phyloP scores from a whole-genome alignment of 2,113 vertebrate species.

The Aptenodytes patagonicus region DNA sequence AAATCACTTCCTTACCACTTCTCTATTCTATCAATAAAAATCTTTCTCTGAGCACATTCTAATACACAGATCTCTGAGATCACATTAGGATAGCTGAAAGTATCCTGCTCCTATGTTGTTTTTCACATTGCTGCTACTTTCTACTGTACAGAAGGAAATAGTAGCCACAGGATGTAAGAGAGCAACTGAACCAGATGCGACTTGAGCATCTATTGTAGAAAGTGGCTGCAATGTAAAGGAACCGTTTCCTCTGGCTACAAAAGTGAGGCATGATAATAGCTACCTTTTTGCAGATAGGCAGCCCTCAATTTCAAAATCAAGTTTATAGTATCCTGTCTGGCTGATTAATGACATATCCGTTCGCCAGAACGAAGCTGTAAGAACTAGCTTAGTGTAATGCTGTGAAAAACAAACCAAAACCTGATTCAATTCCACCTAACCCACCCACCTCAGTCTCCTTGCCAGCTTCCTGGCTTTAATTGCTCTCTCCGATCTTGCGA shows the following conservation, averaged over 20 bases:
- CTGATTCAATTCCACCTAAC: background rate
- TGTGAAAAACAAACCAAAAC: background rate
- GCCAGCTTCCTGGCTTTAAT: background rate
- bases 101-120: background rate
- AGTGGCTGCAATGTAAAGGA: background rate
- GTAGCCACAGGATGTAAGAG: background rate
- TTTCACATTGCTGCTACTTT: background rate
- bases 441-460: background rate
- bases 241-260: background rate
- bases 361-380: background rate
- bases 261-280: background rate
- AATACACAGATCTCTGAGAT: background rate
- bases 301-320: background rate
- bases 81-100: background rate
- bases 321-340: background rate
- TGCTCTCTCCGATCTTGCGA: background rate
- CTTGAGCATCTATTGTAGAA: background rate
- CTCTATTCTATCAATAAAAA: background rate
- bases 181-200: background rate
- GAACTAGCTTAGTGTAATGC: background rate
- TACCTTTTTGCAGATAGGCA: background rate
- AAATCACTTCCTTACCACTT: background rate
- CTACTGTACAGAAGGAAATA: background rate
- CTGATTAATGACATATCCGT: background rate
- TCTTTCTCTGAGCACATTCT: background rate